Base-by-base conservation (phyloP, 2,797 vertebrate genomes). In the Brachyalestes nurse region DNA sequence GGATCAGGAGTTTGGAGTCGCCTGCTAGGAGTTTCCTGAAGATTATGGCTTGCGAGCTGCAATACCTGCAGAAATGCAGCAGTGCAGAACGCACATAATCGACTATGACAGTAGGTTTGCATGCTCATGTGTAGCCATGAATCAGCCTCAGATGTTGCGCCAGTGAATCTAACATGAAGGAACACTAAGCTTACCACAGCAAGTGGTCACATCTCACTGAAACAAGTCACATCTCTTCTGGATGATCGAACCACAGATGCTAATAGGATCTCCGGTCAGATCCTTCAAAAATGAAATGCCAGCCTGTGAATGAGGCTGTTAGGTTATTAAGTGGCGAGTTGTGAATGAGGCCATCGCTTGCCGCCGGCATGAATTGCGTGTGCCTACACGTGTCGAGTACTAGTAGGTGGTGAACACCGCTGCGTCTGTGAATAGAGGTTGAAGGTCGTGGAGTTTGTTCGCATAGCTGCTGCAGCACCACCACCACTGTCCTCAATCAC, bases 371-470 rank as follows among this genome's bases (percentile, higher is more conserved):
- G 13, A 19, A 23, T 34, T 10, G 34, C 23, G 16, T 6, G 57
- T 45, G 72, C 6, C 45, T 62, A 13, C 7, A 13, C 47, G n/a
- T 49, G 10, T 55, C 13, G 19, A 34, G 40, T 12, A 45, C 51
- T 65, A 69, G 42, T 23, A 57, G 49, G 57, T 65, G 0, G 45
- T 21, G 34, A 78, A 71, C 64, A 38, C 19, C 42, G n/a, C 38
- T 9, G 8, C 23, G 7, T 42, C 45, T 60, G 9, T 53, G 72
- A 72, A 76, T 78, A 61, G 61, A 71, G 34, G 21, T n/a, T 61
- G 45, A 77, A 72, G 80, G 80, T 82, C 49, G 71, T 17, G 34
- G 40, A 60, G 55, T 78, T 84, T 69, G 62, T 77, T 79, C 28
- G 7, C 28, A 47, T 19, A 42, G 21, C 19, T 58, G 28, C 34